Base-by-base conservation (phyloP, 2,113 vertebrate genomes). In the Pseudorasbora parva region DNA sequence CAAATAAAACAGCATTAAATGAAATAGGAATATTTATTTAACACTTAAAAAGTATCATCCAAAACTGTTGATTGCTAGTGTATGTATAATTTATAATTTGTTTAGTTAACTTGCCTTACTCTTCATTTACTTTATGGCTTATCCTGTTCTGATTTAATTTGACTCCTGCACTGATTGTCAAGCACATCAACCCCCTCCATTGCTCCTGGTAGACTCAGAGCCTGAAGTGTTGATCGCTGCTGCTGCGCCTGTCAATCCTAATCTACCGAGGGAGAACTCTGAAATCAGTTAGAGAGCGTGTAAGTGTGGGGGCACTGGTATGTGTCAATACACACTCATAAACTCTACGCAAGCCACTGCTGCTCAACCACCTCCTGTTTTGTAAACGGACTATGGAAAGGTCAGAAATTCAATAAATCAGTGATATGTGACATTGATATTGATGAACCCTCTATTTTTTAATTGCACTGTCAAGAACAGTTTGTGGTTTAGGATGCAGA, bases 81-180 rank as follows among this genome's bases (percentile, higher is more conserved):
- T 30, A 30, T 30, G 30, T 30, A 33, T 33, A 2, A 37, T 37
- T 37, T 37, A 37, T 37, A 12, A 12, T 47, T 51, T 51, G 5
- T 51, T 51, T 33, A 30, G 64, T 37, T 66, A 19, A 66, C 33
- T 37, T 37, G 37, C 25, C 15, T 54, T 17, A 54, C 72, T 75
- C 47, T 75, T 75, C 49, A 33, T 2, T 66, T 14, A 17, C 21
- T 78, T 57, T 25, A 57, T 57, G 19, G 33, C 33, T 14, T 43
- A 43, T 60, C 57, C n/a, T 45, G 57, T 60, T 45, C 45, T 78
- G 57, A 11, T 78, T 60, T 78, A 60, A 78, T 78, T 78, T 45
- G 15, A 60, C 76, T 60, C 37, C 37, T 62, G 54, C n/a, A 25
- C 57, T 25, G 76, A 23, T 45, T 62, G 37, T 78, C 76, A 62